A percentile compares a stretch with the other conserved stretches of the same genome.
These are phyloP conservation scores for Taurulus bubalis DNA, from an alignment of 2,113 vertebrate genomes.

Conservation along the genomic window DNA sequence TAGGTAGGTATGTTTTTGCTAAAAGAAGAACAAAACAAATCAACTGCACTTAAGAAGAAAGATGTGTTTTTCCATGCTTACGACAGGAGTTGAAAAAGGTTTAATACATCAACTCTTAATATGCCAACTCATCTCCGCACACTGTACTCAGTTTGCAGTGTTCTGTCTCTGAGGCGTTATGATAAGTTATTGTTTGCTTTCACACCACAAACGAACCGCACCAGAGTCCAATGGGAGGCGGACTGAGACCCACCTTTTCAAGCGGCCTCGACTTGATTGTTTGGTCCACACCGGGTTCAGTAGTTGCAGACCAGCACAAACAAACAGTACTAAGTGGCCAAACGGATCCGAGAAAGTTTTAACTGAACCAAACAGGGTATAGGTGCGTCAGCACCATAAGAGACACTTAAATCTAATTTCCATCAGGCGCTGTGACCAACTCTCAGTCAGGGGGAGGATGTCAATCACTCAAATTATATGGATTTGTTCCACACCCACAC, in stretches of 20 bases:
- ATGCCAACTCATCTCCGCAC: not conserved
- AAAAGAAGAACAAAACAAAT: not conserved
- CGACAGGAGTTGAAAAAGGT: not conserved
- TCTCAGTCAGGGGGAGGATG: constrained; percentile 60
- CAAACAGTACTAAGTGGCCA: not conserved
- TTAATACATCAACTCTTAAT: not conserved
- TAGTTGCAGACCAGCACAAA: not conserved
- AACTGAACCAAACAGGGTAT: not conserved
- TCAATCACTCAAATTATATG: constrained; percentile 77
- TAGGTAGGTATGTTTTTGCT: not conserved
- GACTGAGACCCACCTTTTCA: too few species aligned
- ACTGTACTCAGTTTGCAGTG: not conserved
- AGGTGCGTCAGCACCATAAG: not conserved
- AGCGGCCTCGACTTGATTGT: too few species aligned
- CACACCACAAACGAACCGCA: too few species aligned
- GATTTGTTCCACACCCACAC: constrained; percentile 70
- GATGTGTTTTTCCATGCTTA: not conserved
- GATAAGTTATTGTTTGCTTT: too few species aligned
- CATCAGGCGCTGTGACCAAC: constrained; percentile 55
- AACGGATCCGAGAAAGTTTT: not conserved
- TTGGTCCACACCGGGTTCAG: too few species aligned
- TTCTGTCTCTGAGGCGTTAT: not conserved
- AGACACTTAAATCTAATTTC: constrained; percentile 38
- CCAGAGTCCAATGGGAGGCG: too few species aligned
- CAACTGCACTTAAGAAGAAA: not conserved